Evolutionary conservation across 2,888 invertebrate genomes (phyloP).

Genomic region (Dryobota labecula): DNA sequence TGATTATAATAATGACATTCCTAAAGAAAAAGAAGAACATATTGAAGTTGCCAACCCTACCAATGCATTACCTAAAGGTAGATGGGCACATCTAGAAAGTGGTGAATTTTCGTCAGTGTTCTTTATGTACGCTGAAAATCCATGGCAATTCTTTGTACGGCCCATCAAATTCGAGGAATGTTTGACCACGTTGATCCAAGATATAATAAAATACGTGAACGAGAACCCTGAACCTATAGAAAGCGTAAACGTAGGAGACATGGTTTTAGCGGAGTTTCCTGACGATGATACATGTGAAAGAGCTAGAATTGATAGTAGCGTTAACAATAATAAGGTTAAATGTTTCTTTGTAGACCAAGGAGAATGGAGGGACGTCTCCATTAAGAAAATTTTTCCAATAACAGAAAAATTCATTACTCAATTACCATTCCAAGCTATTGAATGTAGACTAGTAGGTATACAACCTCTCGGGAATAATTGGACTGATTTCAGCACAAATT

Average conservation of each 20-base stretch:
- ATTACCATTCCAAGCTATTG: conserved; percentile 92
- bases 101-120: conserved; percentile 81
- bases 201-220: conserved; percentile 80
- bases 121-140: conserved; percentile 83
- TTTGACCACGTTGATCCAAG: conserved; percentile 78
- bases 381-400: conserved; percentile 84
- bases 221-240: conserved; percentile 67
- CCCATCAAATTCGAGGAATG: conserved; percentile 85
- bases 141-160: conserved; percentile 88
- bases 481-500: conserved; percentile 88
- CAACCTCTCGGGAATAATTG: conserved; percentile 85
- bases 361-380: conserved; percentile 85
- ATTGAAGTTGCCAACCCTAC: conserved; percentile 60
- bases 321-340: conserved; percentile 81
- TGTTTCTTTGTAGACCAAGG: conserved; percentile 92
- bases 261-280: conserved; percentile 88
- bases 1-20: conserved; percentile 72
- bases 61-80: conserved; percentile 65
- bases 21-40: conserved; percentile 46
- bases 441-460: conserved; percentile 91
- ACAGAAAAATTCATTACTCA: conserved; percentile 86
- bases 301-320: conserved; percentile 82
- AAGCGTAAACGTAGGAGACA: conserved; percentile 79
- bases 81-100: conserved; percentile 89
- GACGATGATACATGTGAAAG: conserved; percentile 84